Percentiles rank a stretch among this genome's conserved stretches.
Conservation (phyloP, 2,113 vertebrate species). For the Alethe diademata region DNA sequence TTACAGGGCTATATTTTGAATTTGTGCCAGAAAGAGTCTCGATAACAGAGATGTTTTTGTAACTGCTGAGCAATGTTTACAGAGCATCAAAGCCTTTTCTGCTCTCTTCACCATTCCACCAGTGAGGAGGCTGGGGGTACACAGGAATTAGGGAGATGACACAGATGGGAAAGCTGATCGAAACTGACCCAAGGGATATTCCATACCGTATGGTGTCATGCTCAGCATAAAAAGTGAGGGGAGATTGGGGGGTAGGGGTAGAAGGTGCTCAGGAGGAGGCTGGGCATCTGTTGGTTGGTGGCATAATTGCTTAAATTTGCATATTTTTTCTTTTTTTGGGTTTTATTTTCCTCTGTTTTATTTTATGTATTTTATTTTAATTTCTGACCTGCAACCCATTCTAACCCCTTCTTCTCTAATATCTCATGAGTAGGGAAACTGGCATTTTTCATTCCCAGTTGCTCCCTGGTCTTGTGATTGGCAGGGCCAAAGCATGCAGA, state of each 20-base stretch:
- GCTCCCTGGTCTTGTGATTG: not conserved
- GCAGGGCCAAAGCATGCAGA: not conserved
- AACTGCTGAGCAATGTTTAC: not conserved
- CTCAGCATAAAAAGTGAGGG: not conserved
- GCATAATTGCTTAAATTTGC: not conserved
- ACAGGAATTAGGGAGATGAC: not conserved
- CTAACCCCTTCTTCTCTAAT: not conserved
- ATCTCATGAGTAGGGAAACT: not conserved
- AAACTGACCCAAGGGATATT: not conserved
- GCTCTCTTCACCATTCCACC: not conserved
- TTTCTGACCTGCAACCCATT: not conserved
- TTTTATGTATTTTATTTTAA: not conserved
- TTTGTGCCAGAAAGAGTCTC: not conserved
- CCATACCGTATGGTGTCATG: accelerated
- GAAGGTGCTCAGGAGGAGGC: not conserved
- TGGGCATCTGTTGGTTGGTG: not conserved
- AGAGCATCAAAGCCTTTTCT: not conserved
- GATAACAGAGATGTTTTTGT: not conserved
- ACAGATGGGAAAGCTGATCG: not conserved
- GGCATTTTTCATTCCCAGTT: not conserved
- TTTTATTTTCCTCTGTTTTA: not conserved
- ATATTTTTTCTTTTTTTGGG: not conserved
- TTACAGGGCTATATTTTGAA: not conserved
- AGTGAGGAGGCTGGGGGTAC: not conserved
- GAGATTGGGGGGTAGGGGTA: accelerated